Evolutionary conservation across 2,797 vertebrate genomes (phyloP).

Genomic region (Helicolenus hilgendorfi): DNA sequence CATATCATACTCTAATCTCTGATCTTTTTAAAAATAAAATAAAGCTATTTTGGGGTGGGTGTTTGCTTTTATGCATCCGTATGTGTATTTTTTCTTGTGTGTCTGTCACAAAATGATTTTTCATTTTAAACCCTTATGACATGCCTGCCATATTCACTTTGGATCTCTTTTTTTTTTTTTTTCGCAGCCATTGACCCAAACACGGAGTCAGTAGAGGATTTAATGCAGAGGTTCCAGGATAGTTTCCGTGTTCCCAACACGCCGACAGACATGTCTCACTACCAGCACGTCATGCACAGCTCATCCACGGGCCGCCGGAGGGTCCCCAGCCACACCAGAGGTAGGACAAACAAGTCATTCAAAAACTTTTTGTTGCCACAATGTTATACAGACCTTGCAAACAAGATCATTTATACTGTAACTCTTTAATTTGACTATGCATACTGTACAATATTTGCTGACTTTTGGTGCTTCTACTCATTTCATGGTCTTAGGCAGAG

Average conservation of each 20-base stretch:
- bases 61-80: background rate
- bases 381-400: background rate
- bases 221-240: slow-evolving; percentile 99
- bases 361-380: background rate
- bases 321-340: slow-evolving; percentile 93
- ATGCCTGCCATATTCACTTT: slow-evolving; percentile 54
- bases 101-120: slow-evolving; percentile 22
- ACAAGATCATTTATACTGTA: background rate
- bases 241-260: slow-evolving; percentile 95
- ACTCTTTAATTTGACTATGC: background rate
- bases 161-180: slow-evolving; percentile 45
- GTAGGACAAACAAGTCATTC: slow-evolving; percentile 79
- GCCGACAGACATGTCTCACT: slow-evolving; percentile 94
- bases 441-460: background rate
- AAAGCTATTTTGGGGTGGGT: slow-evolving; percentile 6
- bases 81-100: background rate
- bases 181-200: slow-evolving; percentile 91
- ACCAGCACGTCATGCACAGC: slow-evolving; percentile 93
- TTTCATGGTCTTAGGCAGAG: background rate
- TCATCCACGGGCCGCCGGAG: slow-evolving; percentile 92
- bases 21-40: slow-evolving; percentile 4
- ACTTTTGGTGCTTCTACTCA: background rate
- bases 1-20: slow-evolving; percentile 36
- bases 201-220: slow-evolving; percentile 95
- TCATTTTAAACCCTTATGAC: slow-evolving; percentile 36